Evolutionary conservation across 2,888 invertebrate genomes (phyloP).

Genomic region (Acanthacorydalis orientalis): DNA sequence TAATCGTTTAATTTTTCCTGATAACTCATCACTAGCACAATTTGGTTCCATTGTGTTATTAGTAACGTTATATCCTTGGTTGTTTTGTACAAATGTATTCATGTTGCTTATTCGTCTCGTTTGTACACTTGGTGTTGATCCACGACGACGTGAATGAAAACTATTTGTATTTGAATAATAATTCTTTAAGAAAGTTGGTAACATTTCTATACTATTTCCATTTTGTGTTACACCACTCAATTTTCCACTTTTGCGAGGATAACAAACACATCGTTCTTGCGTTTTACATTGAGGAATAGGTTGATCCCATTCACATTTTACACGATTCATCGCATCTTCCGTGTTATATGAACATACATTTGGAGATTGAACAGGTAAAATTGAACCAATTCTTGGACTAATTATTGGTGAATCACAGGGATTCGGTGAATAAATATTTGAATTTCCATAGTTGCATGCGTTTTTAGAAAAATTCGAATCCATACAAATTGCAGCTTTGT

Average conservation of each 20-base stretch:
- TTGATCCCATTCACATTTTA: slow-evolving; percentile 5
- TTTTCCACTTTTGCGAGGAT: not conserved
- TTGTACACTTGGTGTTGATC: no score
- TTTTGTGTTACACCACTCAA: no score
- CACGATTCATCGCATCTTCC: not conserved
- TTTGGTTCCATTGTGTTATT: not conserved
- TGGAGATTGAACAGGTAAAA: not conserved
- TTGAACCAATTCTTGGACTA: not conserved
- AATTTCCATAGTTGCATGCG: not conserved
- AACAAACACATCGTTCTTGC: slow-evolving; percentile 1
- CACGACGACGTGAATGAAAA: no score
- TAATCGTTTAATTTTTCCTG: slow-evolving; percentile 1
- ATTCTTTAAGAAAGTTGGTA: no score
- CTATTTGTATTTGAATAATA: no score
- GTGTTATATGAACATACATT: not conserved
- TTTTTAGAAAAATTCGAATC: not conserved
- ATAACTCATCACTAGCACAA: not conserved
- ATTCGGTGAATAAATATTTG: not conserved
- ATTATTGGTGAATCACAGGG: not conserved
- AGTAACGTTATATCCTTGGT: no score
- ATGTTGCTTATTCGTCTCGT: no score
- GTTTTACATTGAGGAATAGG: not conserved
- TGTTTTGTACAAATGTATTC: no score
- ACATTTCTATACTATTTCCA: no score
- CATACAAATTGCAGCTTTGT: not conserved